Conservation (phyloP, 2,113 vertebrate species). For the Colistium nudipinnis region DNA sequence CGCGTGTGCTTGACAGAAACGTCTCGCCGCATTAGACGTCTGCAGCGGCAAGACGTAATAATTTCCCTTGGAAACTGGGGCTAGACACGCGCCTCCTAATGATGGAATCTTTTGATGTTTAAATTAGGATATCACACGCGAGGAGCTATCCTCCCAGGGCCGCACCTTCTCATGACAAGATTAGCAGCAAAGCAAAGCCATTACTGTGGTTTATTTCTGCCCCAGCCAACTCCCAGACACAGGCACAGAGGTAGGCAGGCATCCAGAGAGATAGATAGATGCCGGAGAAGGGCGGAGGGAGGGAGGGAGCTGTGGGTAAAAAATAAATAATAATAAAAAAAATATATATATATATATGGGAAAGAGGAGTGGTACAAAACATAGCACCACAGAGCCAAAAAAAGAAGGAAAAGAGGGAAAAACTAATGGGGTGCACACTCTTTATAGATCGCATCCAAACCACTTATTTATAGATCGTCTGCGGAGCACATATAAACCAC, state of each 20-base stretch:
- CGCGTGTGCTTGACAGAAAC: slow-evolving; percentile 69
- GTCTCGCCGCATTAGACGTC: slow-evolving; percentile 73
- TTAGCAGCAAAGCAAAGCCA: slow-evolving; percentile 81
- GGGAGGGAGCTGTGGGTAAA: slow-evolving; percentile 3
- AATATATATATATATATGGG: too few species aligned
- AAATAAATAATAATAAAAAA: too few species aligned
- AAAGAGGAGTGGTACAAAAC: slow-evolving; percentile 1
- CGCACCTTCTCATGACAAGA: slow-evolving; percentile 80
- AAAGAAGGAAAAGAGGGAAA: slow-evolving; percentile 28
- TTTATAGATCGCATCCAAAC: slow-evolving; percentile 60
- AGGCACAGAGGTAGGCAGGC: slow-evolving; percentile 57
- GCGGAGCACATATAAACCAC: slow-evolving; percentile 48
- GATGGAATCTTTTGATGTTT: slow-evolving; percentile 83
- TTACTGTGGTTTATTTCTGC: slow-evolving; percentile 77
- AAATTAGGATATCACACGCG: slow-evolving; percentile 80
- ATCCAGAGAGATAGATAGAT: slow-evolving; percentile 45
- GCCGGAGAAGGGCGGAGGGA: slow-evolving; percentile 23
- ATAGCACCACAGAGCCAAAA: slow-evolving; percentile 30
- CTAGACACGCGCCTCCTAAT: slow-evolving; percentile 73
- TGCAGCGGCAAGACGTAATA: slow-evolving; percentile 69
- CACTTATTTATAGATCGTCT: slow-evolving; percentile 70
- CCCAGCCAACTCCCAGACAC: slow-evolving; percentile 67
- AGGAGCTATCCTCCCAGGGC: slow-evolving; percentile 76
- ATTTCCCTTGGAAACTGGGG: slow-evolving; percentile 77
- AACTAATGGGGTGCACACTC: slow-evolving; percentile 58